Conservation (phyloP, 1,140 invertebrate species). For the Pristionchus pacificus region DNA sequence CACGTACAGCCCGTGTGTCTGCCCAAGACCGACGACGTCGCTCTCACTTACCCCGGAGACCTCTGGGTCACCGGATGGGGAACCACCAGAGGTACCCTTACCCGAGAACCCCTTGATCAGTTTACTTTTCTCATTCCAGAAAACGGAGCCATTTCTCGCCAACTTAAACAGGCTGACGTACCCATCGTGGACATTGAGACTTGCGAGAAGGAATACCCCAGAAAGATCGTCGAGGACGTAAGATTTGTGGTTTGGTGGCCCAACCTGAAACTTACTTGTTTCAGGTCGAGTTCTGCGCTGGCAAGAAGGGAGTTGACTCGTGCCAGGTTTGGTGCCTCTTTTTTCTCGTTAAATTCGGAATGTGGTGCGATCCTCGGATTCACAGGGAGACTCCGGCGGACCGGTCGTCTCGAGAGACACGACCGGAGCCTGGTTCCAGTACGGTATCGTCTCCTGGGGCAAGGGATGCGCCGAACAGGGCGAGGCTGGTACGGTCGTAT, state of each 20-base stretch:
- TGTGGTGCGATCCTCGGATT: background rate
- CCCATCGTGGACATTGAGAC: background rate
- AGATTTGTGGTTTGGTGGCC: background rate
- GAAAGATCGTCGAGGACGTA: background rate
- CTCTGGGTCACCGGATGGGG: too few relatives aligned
- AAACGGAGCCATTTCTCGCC: background rate
- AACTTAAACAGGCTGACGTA: background rate
- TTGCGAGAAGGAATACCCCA: background rate
- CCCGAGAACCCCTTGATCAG: background rate
- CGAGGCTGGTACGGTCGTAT: background rate
- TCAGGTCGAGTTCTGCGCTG: background rate
- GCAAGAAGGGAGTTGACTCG: background rate
- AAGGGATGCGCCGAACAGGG: background rate
- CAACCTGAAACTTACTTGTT: too few relatives aligned
- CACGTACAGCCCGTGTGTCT: too few relatives aligned
- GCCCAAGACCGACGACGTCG: too few relatives aligned
- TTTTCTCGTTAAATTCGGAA: background rate
- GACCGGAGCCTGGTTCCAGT: background rate
- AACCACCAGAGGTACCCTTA: background rate
- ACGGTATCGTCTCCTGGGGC: background rate
- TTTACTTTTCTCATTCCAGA: too few relatives aligned
- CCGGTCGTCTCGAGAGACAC: background rate
- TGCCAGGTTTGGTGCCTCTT: background rate
- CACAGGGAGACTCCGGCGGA: background rate
- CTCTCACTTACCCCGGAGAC: too few relatives aligned